A percentile compares a stretch with the other conserved stretches of the same genome.
These are phyloP conservation scores for Neoarius graeffei DNA, from an alignment of 2,113 vertebrate genomes.

Conservation along the genomic window DNA sequence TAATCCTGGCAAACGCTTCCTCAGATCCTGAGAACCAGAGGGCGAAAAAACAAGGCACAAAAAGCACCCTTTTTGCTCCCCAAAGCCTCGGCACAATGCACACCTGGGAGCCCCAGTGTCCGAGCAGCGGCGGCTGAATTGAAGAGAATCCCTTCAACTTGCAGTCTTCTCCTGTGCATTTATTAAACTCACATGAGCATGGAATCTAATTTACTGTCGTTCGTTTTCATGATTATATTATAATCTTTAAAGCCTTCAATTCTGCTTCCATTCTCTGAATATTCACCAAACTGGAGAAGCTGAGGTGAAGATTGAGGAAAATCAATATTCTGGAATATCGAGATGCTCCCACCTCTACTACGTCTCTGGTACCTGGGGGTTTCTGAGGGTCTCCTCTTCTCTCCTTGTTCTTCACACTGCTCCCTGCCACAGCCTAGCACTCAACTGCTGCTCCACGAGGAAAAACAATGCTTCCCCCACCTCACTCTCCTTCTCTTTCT, in stretches of 20 bases:
- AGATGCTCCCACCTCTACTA: constrained; percentile 38
- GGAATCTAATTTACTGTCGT: not conserved
- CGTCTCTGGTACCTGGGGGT: constrained; percentile 37
- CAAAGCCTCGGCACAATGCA: not conserved
- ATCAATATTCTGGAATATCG: not conserved
- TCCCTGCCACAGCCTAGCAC: constrained; percentile 39
- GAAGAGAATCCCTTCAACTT: not conserved
- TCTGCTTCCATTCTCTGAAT: not conserved
- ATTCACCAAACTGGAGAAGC: not conserved
- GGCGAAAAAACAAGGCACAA: not conserved
- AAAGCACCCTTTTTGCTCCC: too few relatives aligned
- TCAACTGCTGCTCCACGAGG: constrained; percentile 43
- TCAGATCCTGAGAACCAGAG: not conserved
- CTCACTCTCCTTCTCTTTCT: constrained; percentile 29
- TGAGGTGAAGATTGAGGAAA: not conserved
- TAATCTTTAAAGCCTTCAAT: not conserved
- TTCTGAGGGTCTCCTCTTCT: constrained; percentile 24
- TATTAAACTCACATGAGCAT: not conserved
- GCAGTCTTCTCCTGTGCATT: not conserved
- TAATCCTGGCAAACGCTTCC: not conserved
- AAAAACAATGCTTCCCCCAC: constrained; percentile 31
- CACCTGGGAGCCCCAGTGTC: not conserved
- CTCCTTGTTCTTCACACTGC: constrained; percentile 17
- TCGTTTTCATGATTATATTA: not conserved
- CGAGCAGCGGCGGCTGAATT: not conserved